Conservation (phyloP, 1,140 invertebrate genomes). For the Elysia chlorotica region DNA sequence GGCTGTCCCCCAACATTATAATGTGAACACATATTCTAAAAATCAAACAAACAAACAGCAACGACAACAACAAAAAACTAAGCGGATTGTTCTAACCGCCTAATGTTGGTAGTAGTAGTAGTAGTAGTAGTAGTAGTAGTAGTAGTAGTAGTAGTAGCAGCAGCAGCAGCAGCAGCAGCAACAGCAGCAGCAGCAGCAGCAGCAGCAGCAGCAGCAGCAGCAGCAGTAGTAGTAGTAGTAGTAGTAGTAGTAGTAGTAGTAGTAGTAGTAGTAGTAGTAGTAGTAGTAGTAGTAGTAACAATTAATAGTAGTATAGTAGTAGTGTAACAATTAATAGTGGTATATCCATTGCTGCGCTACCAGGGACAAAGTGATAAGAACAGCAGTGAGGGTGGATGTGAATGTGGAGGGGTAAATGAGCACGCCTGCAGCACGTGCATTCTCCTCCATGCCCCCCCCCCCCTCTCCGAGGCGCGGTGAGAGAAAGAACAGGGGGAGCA, state of each 20-base stretch:
- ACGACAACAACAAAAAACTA: too few relatives aligned
- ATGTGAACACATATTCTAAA: too few relatives aligned
- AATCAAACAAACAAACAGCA: too few relatives aligned
- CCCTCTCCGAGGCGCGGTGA: too few relatives aligned
- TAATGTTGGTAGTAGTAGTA: conserved; percentile 3
- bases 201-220: conserved; percentile 16
- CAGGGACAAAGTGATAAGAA: background rate
- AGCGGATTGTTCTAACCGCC: too few relatives aligned
- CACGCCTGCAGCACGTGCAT: too few relatives aligned
- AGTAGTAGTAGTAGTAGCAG: conserved; percentile 12
- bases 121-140: conserved; percentile 7
- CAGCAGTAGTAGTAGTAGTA: conserved; percentile 16
- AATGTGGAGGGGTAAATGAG: too few relatives aligned
- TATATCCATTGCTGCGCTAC: background rate
- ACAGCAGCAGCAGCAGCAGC: conserved; percentile 14
- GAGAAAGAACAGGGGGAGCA: background rate
- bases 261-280: conserved; percentile 21
- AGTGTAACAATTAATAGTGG: background rate
- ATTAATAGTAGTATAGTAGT: conserved; percentile 12
- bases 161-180: conserved; percentile 10
- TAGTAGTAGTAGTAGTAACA: conserved; percentile 18
- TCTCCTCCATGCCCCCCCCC: too few relatives aligned
- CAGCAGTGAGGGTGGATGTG: background rate
- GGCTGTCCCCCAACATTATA: too few relatives aligned
- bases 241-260: conserved; percentile 22